These are phyloP conservation scores for Euzetes globulus DNA, from an alignment of 2,888 invertebrate species.

Conservation along the genomic window DNA sequence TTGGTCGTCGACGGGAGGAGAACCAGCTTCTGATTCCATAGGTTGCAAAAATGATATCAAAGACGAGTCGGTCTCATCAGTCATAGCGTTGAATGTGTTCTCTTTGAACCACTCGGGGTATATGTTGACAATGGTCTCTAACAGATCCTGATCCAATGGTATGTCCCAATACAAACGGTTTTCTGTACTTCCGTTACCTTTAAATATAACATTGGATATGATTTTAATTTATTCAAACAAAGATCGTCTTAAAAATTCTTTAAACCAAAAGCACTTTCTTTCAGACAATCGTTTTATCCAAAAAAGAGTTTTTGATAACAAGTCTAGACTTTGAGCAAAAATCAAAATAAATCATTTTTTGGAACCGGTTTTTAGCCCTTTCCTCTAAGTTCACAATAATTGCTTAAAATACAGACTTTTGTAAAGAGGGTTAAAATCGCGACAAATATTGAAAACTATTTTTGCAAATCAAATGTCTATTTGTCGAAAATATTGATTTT, in stretches of 20 bases:
- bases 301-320: neutral
- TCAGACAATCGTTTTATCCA: too few species aligned
- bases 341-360: neutral
- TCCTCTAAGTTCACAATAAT: neutral
- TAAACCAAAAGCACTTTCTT: too few species aligned
- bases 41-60: slow-evolving; percentile 11
- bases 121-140: slow-evolving; percentile 82
- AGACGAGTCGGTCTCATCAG: slow-evolving; percentile 13
- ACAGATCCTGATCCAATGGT: slow-evolving; percentile 39
- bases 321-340: slow-evolving; percentile 7
- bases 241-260: too few species aligned
- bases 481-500: neutral
- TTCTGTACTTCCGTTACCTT: slow-evolving; percentile 4
- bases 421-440: too few species aligned
- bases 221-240: too few species aligned
- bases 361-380: slow-evolving; percentile 5
- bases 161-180: slow-evolving; percentile 39
- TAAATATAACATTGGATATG: neutral
- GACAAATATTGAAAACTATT: neutral
- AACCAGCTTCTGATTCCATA: slow-evolving; percentile 1
- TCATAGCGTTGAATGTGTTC: slow-evolving; percentile 38
- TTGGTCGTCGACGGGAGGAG: slow-evolving; percentile 78
- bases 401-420: neutral
- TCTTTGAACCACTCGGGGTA: slow-evolving; percentile 78
- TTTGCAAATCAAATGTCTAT: neutral